Conservation (phyloP, 2,888 invertebrate species). For the Papilio protenor region DNA sequence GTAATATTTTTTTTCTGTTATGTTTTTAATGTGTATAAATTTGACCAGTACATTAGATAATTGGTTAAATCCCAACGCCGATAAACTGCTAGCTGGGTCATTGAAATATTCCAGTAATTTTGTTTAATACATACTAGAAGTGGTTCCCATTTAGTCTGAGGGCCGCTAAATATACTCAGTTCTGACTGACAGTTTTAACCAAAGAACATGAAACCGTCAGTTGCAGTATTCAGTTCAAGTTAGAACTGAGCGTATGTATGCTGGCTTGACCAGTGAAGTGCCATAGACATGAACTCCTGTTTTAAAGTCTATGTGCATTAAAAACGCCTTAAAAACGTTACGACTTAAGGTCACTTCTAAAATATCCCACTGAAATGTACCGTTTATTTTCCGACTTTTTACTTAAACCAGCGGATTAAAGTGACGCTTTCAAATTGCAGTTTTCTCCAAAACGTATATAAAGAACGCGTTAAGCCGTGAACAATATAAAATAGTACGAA, state of each 20-base stretch:
- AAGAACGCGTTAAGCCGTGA: constrained; percentile 21
- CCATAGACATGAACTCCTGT: not conserved
- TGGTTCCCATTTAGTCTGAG: too few species aligned
- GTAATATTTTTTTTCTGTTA: not conserved
- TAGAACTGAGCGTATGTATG: too few species aligned
- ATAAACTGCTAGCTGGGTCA: not conserved
- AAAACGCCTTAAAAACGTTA: not conserved
- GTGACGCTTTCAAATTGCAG: constrained; percentile 16
- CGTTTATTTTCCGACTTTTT: not conserved
- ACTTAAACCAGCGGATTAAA: constrained; percentile 21
- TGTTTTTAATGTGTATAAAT: not conserved
- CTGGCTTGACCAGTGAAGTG: too few species aligned
- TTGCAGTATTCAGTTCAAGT: too few species aligned
- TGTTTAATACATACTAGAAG: too few species aligned
- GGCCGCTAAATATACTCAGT: too few species aligned
- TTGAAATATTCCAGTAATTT: too few species aligned
- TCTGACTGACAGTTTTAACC: too few species aligned
- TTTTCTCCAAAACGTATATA: constrained; percentile 20
- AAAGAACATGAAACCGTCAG: too few species aligned
- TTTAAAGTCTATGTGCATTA: not conserved
- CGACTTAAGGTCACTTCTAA: not conserved
- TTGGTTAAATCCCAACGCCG: too few species aligned
- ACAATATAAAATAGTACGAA: constrained; percentile 18
- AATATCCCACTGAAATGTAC: not conserved
- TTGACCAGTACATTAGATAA: too few species aligned